Evolutionary conservation across 2,113 vertebrate genomes (phyloP), one percentile per base, ranked within the genome.

Genomic region (Oreochromis aureus): DNA sequence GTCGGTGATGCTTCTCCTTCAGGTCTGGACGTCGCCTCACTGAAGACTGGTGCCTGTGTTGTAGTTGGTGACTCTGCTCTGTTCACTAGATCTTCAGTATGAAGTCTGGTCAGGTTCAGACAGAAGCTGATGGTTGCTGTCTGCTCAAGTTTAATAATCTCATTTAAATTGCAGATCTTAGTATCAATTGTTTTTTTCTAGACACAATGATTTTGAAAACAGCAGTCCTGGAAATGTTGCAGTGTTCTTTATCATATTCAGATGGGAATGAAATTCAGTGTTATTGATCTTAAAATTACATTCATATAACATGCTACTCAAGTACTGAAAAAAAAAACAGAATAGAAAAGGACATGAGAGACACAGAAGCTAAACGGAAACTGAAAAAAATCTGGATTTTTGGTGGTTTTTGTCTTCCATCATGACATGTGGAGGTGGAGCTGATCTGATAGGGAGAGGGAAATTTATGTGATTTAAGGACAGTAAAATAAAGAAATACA

Each of bases 221-320:
- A 73, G 39, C 69, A 3, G 39, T 73, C 22, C 41, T 27, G 5
- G 39, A 71, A 71, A 3, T 82, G 59, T 36, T 63, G 59, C 59
- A 36, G 18, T 63, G 32, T 63, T 63, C 59, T 76, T 27, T 46
- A 10, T 69, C 0, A 5, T 34, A 30, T 24, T 16, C 7, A 7
- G 59, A 58, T 51, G 1, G 16, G 16, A 59, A 80, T 36, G 32
- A n/a, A 53, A 78, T 61, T 76, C 32, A 61, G 3, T 46, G 13
- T 54, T 73, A 44, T 32, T 1, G 27, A 59, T 24, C 32, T 48
- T 24, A 80, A 82, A 76, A 85, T 76, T 4, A 71, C 11, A 82
- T 85, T 76, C 81, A 44, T 44, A 39, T 63, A 88, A 81, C 24
- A 2, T 59, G 11, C n/a, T 56, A 16, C 24, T 34, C 19, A 76